Percentiles rank a stretch among this genome's conserved stretches.
Evolutionary conservation across 2,888 invertebrate genomes (phyloP).

Genomic region (Junonia oenone): DNA sequence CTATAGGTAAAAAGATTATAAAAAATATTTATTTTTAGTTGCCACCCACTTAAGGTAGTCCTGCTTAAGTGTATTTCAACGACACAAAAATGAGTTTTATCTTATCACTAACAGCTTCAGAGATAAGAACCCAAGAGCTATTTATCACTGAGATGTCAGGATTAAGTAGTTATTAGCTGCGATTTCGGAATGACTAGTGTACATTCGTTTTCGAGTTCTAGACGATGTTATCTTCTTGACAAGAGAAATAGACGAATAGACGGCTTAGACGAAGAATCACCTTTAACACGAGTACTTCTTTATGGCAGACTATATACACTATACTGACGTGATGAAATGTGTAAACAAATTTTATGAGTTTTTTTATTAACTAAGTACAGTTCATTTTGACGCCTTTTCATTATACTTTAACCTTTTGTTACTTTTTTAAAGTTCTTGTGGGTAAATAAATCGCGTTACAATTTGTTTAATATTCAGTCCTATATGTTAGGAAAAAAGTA

Average conservation of each 20-base stretch:
- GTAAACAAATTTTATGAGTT: no score
- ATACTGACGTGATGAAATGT: no score
- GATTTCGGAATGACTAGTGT: slow-evolving; percentile 41
- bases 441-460: no score
- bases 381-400: no score
- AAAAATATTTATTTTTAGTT: slow-evolving; percentile 5
- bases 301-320: no score
- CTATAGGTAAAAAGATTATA: no score
- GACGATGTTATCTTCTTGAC: slow-evolving; percentile 29
- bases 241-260: not conserved
- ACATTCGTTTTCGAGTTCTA: slow-evolving; percentile 30
- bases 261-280: not conserved
- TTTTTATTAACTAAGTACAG: no score
- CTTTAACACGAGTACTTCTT: not conserved
- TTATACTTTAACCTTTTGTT: no score
- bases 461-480: no score
- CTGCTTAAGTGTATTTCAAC: slow-evolving; percentile 21
- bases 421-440: no score
- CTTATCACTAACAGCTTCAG: slow-evolving; percentile 30
- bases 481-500: no score
- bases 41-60: slow-evolving; percentile 11
- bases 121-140: slow-evolving; percentile 29
- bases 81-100: slow-evolving; percentile 25
- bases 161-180: slow-evolving; percentile 40
- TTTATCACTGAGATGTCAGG: slow-evolving; percentile 40